Evolutionary conservation across 2,113 vertebrate genomes (phyloP).

Genomic region (Oncorhynchus nerka): DNA sequence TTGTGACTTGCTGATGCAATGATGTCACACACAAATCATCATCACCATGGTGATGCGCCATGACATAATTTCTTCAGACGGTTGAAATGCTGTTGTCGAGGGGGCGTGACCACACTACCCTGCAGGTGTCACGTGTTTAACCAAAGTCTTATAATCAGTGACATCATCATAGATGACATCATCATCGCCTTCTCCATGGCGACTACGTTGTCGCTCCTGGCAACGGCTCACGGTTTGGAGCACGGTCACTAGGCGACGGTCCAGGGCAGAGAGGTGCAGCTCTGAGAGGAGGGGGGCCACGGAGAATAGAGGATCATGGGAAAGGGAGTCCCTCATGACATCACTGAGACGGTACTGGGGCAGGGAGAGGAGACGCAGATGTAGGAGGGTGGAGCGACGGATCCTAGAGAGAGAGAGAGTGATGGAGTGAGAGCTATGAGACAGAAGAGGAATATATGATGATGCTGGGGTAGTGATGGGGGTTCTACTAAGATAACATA

Average conservation of each 20-base stretch:
- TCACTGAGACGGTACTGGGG: conserved; percentile 71
- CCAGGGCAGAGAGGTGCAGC: conserved; percentile 69
- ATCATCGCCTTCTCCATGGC: not conserved
- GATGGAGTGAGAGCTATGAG: not conserved
- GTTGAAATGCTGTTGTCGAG: not conserved
- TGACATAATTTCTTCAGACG: not conserved
- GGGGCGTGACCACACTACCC: not conserved
- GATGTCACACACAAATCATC: not conserved
- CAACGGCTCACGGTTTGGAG: conserved; percentile 54
- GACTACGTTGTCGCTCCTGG: conserved; percentile 23
- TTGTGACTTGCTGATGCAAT: too few relatives aligned
- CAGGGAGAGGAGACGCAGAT: conserved; percentile 71
- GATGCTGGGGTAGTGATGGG: too few relatives aligned
- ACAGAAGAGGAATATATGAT: too few relatives aligned
- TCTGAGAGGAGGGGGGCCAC: conserved; percentile 73
- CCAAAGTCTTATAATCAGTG: not conserved
- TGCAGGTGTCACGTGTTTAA: not conserved
- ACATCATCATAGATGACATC: not conserved
- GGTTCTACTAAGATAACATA: too few relatives aligned
- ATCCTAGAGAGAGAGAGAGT: conserved; percentile 60
- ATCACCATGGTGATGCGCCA: not conserved
- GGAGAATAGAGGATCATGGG: conserved; percentile 62
- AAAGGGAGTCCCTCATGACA: conserved; percentile 72
- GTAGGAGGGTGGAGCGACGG: conserved; percentile 74
- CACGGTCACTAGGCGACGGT: conserved; percentile 66